phyloP scores from a whole-genome alignment of 2,888 invertebrate species.

The Pyrgus malvae region DNA sequence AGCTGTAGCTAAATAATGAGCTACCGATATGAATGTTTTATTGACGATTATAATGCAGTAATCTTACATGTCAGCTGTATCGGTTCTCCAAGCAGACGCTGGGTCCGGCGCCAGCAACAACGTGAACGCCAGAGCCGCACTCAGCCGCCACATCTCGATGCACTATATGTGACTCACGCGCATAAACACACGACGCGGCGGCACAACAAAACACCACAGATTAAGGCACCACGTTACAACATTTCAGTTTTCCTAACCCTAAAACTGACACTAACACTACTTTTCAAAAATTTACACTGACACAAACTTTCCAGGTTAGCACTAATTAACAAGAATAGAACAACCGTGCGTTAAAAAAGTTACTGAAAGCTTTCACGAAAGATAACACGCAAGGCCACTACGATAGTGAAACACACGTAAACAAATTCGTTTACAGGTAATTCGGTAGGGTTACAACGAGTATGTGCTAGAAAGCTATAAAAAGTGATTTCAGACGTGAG shows the following conservation, averaged over 20 bases:
- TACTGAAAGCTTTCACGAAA: constrained; percentile 51
- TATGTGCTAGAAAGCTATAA: constrained; percentile 14
- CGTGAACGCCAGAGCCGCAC: constrained; percentile 52
- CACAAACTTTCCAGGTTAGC: constrained; percentile 20
- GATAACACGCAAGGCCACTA: constrained; percentile 70
- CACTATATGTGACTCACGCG: constrained; percentile 54
- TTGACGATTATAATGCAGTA: too few species aligned
- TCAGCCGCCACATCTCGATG: constrained; percentile 55
- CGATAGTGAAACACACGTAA: constrained; percentile 43
- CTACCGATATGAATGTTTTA: too few species aligned
- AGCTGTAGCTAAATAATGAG: too few species aligned
- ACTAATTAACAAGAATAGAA: constrained; percentile 34
- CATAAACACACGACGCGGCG: constrained; percentile 41
- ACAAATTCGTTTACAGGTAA: constrained; percentile 21
- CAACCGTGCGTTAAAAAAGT: constrained; percentile 30
- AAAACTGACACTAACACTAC: not conserved
- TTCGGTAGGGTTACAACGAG: constrained; percentile 11
- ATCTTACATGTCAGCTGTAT: constrained; percentile 56
- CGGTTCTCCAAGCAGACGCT: constrained; percentile 56
- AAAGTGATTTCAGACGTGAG: not conserved
- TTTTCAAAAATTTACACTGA: not conserved
- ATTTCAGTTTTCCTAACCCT: not conserved
- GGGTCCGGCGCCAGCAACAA: constrained; percentile 62
- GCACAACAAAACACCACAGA: constrained; percentile 45
- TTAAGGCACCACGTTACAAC: constrained; percentile 71